These are phyloP conservation scores for Lumbricus terrestris DNA, from an alignment of 2,888 invertebrate genomes.

Conservation along the genomic window DNA sequence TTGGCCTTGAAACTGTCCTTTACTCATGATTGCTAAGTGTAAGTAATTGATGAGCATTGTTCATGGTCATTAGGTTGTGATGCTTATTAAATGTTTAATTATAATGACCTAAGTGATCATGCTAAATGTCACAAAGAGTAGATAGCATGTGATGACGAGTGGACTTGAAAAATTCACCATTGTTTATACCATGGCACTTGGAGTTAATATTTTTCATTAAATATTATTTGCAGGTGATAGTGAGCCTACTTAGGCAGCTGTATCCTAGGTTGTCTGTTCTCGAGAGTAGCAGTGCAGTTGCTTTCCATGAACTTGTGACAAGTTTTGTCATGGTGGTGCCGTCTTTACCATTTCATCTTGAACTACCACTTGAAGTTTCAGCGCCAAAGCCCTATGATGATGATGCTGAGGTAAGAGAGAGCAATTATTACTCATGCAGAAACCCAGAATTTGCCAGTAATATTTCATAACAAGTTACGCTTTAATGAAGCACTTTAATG, in stretches of 20 bases:
- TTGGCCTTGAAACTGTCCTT: too few relatives aligned
- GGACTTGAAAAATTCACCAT: not conserved
- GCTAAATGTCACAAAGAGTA: not conserved
- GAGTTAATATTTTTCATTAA: not conserved
- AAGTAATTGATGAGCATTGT: too few relatives aligned
- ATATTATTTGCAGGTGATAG: not conserved
- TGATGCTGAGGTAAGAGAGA: not conserved
- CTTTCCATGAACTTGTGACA: not conserved
- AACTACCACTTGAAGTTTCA: conserved; percentile 5
- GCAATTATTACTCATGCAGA: not conserved
- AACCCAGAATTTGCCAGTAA: not conserved
- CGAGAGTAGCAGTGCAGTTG: not conserved
- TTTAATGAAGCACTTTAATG: not conserved
- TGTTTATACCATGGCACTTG: not conserved
- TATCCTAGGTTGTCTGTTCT: not conserved
- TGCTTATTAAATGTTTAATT: too few relatives aligned
- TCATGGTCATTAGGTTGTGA: too few relatives aligned
- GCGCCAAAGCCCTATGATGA: not conserved
- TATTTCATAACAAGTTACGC: not conserved
- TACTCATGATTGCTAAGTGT: too few relatives aligned
- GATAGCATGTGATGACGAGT: not conserved
- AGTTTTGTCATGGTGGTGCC: not conserved
- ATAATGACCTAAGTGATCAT: not conserved
- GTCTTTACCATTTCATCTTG: not conserved
- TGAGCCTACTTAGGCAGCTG: not conserved